Evolutionary conservation across 2,888 invertebrate species (phyloP).

Genomic region (Archaeoteleia sp.): DNA sequence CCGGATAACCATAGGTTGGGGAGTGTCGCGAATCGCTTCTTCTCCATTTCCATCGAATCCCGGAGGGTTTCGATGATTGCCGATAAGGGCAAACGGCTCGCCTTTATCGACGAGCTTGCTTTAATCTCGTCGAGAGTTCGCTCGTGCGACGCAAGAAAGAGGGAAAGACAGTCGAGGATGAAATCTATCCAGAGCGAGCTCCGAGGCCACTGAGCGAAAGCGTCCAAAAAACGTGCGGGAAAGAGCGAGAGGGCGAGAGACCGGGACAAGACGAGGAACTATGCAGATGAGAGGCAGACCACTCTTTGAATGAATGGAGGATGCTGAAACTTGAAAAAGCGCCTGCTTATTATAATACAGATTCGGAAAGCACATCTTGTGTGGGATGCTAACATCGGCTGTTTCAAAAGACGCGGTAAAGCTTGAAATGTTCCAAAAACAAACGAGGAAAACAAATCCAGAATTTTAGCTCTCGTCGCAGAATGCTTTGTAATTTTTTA

Average conservation of each 20-base stretch:
- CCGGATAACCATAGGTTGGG: conserved; percentile 33
- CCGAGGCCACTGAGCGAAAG: conserved; percentile 6
- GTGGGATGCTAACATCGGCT: background rate
- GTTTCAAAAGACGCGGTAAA: too few relatives aligned
- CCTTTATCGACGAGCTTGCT: conserved; percentile 59
- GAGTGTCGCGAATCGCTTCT: conserved; percentile 39
- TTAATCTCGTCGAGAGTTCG: conserved; percentile 56
- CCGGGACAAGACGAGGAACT: conserved; percentile 1
- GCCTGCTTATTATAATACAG: conserved; percentile 27
- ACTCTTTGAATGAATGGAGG: conserved; percentile 14
- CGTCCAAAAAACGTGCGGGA: conserved; percentile 22
- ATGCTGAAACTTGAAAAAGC: conserved; percentile 12
- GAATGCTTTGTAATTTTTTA: background rate
- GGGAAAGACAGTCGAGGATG: conserved; percentile 24
- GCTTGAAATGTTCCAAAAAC: background rate
- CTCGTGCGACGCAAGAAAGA: conserved; percentile 44
- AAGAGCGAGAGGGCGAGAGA: conserved; percentile 7
- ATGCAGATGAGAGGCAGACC: conserved; percentile 9
- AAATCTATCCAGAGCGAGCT: conserved; percentile 14
- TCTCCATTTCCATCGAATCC: conserved; percentile 40
- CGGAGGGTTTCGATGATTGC: conserved; percentile 58
- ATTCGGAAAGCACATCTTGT: background rate
- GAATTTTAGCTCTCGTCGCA: background rate
- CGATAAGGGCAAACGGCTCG: conserved; percentile 55
- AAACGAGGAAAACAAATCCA: background rate